Percentiles rank a stretch among this genome's conserved stretches.
Evolutionary conservation across 2,797 vertebrate species (phyloP).

Genomic region (Dicrostonyx torquatus): DNA sequence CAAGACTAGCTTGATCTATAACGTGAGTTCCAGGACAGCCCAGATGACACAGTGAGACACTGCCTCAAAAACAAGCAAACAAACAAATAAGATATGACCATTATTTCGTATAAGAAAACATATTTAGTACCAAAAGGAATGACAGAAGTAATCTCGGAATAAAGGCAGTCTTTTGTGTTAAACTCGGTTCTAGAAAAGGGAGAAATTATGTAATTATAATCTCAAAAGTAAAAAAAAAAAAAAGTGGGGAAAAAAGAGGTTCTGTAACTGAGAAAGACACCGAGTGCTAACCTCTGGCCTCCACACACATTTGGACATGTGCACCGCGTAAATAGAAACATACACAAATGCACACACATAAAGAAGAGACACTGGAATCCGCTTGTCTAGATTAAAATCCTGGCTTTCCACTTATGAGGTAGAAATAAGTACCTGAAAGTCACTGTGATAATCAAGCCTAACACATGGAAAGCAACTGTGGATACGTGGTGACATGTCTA

Average conservation of each 20-base stretch:
- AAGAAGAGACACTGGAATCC: not conserved
- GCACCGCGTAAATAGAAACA: not conserved
- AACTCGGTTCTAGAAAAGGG: not conserved
- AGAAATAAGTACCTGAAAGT: not conserved
- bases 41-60: not conserved
- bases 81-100: not conserved
- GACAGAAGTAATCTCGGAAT: constrained; percentile 10
- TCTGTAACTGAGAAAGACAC: not conserved
- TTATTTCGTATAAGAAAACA: not conserved
- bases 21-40: not conserved
- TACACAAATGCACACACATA: not conserved
- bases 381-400: constrained; percentile 33
- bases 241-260: not conserved
- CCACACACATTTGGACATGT: not conserved
- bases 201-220: not conserved
- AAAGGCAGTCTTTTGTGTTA: constrained; percentile 38
- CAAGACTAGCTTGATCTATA: not conserved
- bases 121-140: not conserved
- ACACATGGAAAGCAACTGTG: not conserved
- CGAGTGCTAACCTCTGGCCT: not conserved
- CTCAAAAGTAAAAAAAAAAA: not conserved
- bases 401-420: not conserved
- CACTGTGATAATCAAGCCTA: not conserved
- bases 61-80: not conserved
- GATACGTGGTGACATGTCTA: not conserved